phyloP scores from a whole-genome alignment of 2,888 invertebrate species.

The Tholera decimalis region DNA sequence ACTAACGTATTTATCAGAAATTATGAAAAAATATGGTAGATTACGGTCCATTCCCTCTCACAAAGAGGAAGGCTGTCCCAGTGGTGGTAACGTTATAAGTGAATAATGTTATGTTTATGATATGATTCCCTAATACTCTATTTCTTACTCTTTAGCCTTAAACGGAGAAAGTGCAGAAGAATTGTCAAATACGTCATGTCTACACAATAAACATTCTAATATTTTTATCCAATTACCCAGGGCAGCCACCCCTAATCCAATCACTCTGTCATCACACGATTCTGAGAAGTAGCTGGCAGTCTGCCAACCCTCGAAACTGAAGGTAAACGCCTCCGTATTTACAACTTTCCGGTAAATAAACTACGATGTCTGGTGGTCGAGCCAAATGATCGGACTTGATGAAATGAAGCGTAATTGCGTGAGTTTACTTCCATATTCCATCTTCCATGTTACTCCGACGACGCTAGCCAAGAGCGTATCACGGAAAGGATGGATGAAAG shows the following conservation, averaged over 20 bases:
- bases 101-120: no score
- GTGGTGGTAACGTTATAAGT: no score
- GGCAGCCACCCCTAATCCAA: constrained; percentile 41
- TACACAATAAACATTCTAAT: background rate
- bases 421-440: constrained; percentile 38
- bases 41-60: no score
- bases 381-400: constrained; percentile 47
- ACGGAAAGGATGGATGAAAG: background rate
- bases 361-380: constrained; percentile 33
- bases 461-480: constrained; percentile 2
- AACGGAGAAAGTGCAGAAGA: no score
- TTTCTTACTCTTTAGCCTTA: no score
- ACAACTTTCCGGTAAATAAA: constrained; percentile 61
- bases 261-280: constrained; percentile 46
- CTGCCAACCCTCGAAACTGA: constrained; percentile 48
- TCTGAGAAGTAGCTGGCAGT: constrained; percentile 48
- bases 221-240: background rate
- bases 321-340: constrained; percentile 60
- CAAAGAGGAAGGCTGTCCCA: no score
- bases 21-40: no score
- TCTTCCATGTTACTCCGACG: background rate
- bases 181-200: background rate
- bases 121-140: no score
- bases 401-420: constrained; percentile 33
- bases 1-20: no score